Percentiles rank a stretch among this genome's conserved stretches.
Conservation (phyloP, 2,888 invertebrate genomes). For the Ophioninae sp. region DNA sequence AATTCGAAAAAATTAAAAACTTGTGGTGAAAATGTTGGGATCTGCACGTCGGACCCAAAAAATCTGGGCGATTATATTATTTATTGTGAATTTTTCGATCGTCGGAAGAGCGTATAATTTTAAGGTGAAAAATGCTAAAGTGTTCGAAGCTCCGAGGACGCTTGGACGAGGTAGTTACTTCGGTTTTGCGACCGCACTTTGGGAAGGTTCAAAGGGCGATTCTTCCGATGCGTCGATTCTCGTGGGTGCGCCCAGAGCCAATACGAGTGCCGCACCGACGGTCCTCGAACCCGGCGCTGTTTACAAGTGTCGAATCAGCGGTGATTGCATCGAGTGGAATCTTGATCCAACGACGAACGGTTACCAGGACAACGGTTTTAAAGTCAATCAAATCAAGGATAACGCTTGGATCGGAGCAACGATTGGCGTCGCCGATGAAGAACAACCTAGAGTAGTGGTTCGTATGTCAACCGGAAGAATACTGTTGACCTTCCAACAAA, state of each 20-base stretch:
- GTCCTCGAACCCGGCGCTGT: slow-evolving; percentile 72
- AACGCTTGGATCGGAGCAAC: slow-evolving; percentile 78
- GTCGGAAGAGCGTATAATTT: slow-evolving; percentile 26
- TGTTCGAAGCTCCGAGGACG: slow-evolving; percentile 71
- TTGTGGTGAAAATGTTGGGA: slow-evolving; percentile 9
- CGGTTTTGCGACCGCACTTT: slow-evolving; percentile 74
- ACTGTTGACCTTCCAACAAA: background rate
- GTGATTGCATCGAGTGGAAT: slow-evolving; percentile 68
- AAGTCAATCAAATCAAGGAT: slow-evolving; percentile 61
- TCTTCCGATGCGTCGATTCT: slow-evolving; percentile 67
- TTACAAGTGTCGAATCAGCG: slow-evolving; percentile 72
- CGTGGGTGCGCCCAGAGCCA: slow-evolving; percentile 75
- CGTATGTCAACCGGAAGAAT: slow-evolving; percentile 51
- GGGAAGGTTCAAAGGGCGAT: slow-evolving; percentile 53
- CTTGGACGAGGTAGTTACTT: slow-evolving; percentile 70
- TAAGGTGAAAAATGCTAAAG: slow-evolving; percentile 54
- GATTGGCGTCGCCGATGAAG: slow-evolving; percentile 76
- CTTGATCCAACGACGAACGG: slow-evolving; percentile 47
- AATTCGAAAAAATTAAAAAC: background rate
- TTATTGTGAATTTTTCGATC: background rate
- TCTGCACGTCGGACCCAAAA: background rate
- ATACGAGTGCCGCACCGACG: slow-evolving; percentile 54
- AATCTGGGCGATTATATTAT: background rate
- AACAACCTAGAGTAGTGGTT: slow-evolving; percentile 72
- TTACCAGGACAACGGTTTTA: slow-evolving; percentile 1